Evolutionary conservation across 2,888 invertebrate genomes (phyloP).

Genomic region (Trachelus tabidus): DNA sequence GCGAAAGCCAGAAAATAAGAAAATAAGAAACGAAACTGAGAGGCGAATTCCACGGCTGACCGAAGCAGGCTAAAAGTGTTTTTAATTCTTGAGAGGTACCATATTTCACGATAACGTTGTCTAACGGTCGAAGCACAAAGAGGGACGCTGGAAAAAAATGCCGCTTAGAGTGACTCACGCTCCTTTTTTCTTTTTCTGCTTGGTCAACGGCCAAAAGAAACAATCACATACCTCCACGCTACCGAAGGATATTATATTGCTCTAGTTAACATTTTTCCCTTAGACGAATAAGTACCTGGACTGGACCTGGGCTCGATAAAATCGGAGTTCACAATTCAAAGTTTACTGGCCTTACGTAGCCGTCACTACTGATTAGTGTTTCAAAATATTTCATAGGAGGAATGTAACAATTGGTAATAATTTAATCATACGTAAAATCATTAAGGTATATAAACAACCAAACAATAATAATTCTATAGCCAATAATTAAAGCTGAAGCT

Average conservation of each 20-base stretch:
- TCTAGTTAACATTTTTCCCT: background rate
- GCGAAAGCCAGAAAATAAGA: background rate
- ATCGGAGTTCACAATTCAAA: background rate
- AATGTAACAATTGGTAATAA: background rate
- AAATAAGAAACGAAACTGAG: background rate
- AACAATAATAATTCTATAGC: background rate
- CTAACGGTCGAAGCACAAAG: conserved; percentile 8
- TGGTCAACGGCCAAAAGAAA: background rate
- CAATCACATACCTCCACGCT: background rate
- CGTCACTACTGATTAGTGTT: background rate
- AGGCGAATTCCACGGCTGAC: background rate
- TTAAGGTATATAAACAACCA: background rate
- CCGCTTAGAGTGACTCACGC: background rate
- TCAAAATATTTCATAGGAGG: background rate
- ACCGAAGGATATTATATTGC: background rate
- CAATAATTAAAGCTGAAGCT: conserved; percentile 1
- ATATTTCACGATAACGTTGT: conserved; percentile 14
- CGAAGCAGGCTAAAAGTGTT: background rate
- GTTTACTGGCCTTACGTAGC: background rate
- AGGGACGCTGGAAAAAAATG: conserved; percentile 2
- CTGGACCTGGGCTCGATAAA: too few relatives aligned
- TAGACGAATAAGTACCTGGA: background rate
- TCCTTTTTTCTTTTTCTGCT: background rate
- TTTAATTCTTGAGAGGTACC: conserved; percentile 10
- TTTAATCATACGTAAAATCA: background rate